Evolutionary conservation across 2,888 invertebrate species (phyloP), one percentile per base, ranked within the genome.

Genomic region (Metalampra italica): DNA sequence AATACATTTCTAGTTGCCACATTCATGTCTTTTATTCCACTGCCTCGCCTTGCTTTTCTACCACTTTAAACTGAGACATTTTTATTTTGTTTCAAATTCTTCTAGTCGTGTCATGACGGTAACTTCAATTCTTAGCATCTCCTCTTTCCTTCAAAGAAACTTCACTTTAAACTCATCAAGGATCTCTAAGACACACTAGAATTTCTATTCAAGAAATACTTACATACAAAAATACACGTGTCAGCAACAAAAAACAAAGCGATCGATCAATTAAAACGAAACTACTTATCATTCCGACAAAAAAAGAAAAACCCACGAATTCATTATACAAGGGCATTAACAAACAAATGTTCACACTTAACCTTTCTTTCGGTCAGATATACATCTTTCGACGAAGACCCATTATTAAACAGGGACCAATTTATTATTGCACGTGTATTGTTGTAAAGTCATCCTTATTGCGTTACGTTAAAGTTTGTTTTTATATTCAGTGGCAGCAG

Each of bases 271-370:
- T 76, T 71, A 75, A 66, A 74, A 64, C 60, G 63, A 77, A 82
- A 78, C 81, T 80, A 83, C 82, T 81, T 82, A 82, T 83, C 83
- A 82, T 76, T 69, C 69, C 60, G 62, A 71, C 67, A 71, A 67
- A 78, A 85, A 75, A 76, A 78, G 66, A 70, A 66, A 79, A 83
- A 75, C 57, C 62, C 77, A 75, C 73, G 77, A 81, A 84, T 82
- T 78, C 86, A 85, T 85, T 86, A 87, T 75, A 82, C 77, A 74
- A 76, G 76, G 74, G 78, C 83, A 85, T 87, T 86, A 83, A 86
- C 86, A 84, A 87, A 88, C 88, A 87, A 87, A 87, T 87, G 87
- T 87, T 87, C 83, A 87, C 88, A 87, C 86, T 87, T 86, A 86
- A 87, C 87, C 85, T 87, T 83, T 84, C 84, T 85, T 82, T 81